These are phyloP conservation scores for Synchiropus splendidus DNA, from an alignment of 2,113 vertebrate genomes.

Conservation along the genomic window DNA sequence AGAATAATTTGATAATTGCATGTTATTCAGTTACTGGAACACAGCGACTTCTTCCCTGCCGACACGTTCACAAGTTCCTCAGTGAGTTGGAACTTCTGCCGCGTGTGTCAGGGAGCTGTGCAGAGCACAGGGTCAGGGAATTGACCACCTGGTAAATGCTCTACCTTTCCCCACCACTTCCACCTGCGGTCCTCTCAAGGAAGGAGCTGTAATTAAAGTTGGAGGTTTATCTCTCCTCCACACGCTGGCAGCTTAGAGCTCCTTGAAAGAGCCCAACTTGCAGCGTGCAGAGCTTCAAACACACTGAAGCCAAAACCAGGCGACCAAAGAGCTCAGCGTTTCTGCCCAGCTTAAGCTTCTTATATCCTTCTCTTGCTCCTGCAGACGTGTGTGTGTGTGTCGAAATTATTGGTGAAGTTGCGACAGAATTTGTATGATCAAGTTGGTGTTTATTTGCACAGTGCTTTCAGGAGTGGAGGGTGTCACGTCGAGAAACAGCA, in stretches of 20 bases:
- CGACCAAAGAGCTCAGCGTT: slow-evolving; percentile 36
- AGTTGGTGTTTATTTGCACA: too few species aligned
- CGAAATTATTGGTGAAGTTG: slow-evolving; percentile 11
- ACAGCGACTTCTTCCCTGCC: too few species aligned
- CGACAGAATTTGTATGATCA: not conserved
- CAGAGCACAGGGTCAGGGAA: too few species aligned
- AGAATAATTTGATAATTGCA: slow-evolving; percentile 21
- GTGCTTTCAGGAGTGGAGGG: too few species aligned
- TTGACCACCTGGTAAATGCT: slow-evolving; percentile 1
- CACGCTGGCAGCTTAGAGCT: slow-evolving; percentile 72
- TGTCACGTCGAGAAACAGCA: too few species aligned
- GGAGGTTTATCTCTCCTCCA: slow-evolving; percentile 75
- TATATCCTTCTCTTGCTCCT: slow-evolving; percentile 32
- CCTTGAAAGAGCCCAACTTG: slow-evolving; percentile 69
- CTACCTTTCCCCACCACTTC: slow-evolving; percentile 6
- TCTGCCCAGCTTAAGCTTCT: slow-evolving; percentile 60
- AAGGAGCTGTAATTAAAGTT: slow-evolving; percentile 66
- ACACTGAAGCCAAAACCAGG: slow-evolving; percentile 34
- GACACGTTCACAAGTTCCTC: too few species aligned
- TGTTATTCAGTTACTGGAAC: not conserved
- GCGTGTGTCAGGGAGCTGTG: too few species aligned
- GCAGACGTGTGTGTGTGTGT: slow-evolving; percentile 11
- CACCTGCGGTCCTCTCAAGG: slow-evolving; percentile 50
- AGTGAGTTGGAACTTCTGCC: too few species aligned
- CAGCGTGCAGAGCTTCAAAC: slow-evolving; percentile 49